Evolutionary conservation across 2,113 vertebrate species (phyloP).

Genomic region (Polyodon spathula): DNA sequence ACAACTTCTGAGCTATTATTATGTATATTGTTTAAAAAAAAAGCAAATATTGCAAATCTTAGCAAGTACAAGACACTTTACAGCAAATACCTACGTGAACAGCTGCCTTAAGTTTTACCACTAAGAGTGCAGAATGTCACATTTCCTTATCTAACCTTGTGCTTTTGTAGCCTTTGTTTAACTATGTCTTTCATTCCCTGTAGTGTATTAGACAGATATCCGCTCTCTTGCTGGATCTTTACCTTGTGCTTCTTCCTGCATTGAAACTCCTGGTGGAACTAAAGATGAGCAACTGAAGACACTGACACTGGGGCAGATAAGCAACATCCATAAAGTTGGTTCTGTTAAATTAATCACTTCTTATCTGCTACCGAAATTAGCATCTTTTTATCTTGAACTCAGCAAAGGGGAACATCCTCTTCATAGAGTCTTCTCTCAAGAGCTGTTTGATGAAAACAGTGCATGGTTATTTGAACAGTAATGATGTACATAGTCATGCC

Average conservation of each 20-base stretch:
- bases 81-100: too few species aligned
- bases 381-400: slow-evolving; percentile 14
- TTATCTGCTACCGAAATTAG: slow-evolving; percentile 26
- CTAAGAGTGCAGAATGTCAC: too few species aligned
- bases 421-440: not conserved
- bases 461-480: not conserved
- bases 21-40: too few species aligned
- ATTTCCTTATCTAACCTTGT: too few species aligned
- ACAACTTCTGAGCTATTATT: too few species aligned
- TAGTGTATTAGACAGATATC: slow-evolving; percentile 70
- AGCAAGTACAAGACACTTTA: too few species aligned
- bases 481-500: not conserved
- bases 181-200: slow-evolving; percentile 25
- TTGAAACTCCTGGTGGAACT: slow-evolving; percentile 84
- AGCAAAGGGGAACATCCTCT: slow-evolving; percentile 11
- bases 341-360: slow-evolving; percentile 21
- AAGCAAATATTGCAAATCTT: too few species aligned
- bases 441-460: not conserved
- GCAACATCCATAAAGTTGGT: slow-evolving; percentile 57
- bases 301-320: slow-evolving; percentile 70
- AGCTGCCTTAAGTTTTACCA: too few species aligned
- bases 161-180: too few species aligned
- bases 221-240: slow-evolving; percentile 56
- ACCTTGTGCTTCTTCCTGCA: slow-evolving; percentile 61
- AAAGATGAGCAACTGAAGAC: slow-evolving; percentile 56